Percentiles rank a stretch among this genome's conserved stretches.
Conservation (phyloP, 2,888 invertebrate species). For the Meteorus cinctellus region DNA sequence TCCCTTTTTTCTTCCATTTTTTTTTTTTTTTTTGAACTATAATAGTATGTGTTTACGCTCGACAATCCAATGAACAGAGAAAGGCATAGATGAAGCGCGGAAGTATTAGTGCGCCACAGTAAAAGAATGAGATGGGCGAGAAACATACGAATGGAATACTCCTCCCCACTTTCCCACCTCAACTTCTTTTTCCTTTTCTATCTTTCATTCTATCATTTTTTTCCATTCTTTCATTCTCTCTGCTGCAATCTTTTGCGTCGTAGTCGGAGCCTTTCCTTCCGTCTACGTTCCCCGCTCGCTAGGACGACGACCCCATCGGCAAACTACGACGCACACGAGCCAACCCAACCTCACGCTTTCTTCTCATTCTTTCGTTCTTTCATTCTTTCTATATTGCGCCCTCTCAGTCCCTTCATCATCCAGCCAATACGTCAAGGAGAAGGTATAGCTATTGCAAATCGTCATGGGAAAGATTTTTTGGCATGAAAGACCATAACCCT, state of each 20-base stretch:
- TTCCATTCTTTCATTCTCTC: not conserved
- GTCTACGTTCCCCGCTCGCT: constrained; percentile 42
- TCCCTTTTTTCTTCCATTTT: not conserved
- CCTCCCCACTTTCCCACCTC: constrained; percentile 20
- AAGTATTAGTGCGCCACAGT: not conserved
- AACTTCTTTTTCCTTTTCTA: constrained; percentile 41
- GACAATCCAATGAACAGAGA: not conserved
- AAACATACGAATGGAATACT: constrained; percentile 42
- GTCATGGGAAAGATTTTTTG: constrained; percentile 63
- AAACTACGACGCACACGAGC: constrained; percentile 40
- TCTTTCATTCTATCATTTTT: not conserved
- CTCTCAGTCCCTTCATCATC: constrained; percentile 3
- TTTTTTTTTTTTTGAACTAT: not conserved
- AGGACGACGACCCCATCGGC: constrained; percentile 52
- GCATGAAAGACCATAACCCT: constrained; percentile 49
- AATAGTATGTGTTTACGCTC: constrained; percentile 1
- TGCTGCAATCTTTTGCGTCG: not conserved
- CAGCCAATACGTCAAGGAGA: constrained; percentile 42
- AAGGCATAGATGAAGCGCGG: not conserved
- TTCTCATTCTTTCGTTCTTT: constrained; percentile 1
- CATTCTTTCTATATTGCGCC: constrained; percentile 39
- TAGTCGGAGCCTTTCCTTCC: constrained; percentile 47
- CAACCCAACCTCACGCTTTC: constrained; percentile 46
- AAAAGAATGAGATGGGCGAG: constrained; percentile 26
- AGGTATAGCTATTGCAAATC: constrained; percentile 54